Evolutionary conservation across 2,113 vertebrate species (phyloP), one percentile per base, ranked within the genome.

Genomic region (Vulpes ferrilata): DNA sequence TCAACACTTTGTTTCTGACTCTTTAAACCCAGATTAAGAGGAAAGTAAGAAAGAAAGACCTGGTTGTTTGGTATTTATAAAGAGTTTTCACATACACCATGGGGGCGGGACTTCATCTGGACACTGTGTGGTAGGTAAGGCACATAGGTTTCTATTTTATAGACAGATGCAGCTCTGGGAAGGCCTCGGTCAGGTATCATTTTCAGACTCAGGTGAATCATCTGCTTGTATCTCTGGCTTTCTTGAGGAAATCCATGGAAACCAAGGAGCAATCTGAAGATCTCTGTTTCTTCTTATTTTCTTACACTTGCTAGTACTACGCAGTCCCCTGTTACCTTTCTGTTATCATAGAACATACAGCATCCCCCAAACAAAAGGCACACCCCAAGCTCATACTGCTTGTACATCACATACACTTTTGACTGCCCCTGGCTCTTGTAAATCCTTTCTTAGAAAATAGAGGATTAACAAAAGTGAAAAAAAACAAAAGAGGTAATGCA

Each of bases 41-140:
- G 32, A 80, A 60, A 89, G 81, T 83, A 79, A 65, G 53, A 23
- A 92, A 96, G 30, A 86, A 90, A 96, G 30, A 86, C 2, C 8
- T 93, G 38, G 30, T 30, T 85, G 19, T 30, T 82, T 11, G 30
- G 20, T 53, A 25, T 93, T 82, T 95, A 69, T 60, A 48, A 92
- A 69, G 80, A 64, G 12, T 35, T 96, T 94, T 96, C 35, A 76
- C 17, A 93, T 38, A n/a, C 0, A 62, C 48, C 35, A 5, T 16
- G 32, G 48, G 30, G 82, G 80, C 76, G 48, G 7, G 27, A 90
- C 57, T 51, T 90, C 60, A 23, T 48, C 71, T 53, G n/a, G 55
- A 97, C 11, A 22, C 8, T 19, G 60, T 59, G 51, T 87, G 16
- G 51, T 57, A 78, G 11, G 3, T 48, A 15, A 13, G 32, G 65